A percentile compares a stretch with the other conserved stretches of the same genome.
These are phyloP conservation scores for Pterostichus madidus DNA, from an alignment of 2,888 invertebrate genomes.

Conservation along the genomic window DNA sequence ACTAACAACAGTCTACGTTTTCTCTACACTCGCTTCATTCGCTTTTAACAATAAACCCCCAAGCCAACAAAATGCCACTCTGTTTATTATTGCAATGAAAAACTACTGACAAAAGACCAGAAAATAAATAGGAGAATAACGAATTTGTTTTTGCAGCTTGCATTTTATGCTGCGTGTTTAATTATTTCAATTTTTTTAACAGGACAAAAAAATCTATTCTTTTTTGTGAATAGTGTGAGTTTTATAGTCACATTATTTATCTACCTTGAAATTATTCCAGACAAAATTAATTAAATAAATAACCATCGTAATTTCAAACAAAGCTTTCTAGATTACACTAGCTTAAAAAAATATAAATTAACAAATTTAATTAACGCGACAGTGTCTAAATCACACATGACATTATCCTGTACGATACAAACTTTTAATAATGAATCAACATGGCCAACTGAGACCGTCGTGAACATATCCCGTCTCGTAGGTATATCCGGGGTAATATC, in stretches of 20 bases:
- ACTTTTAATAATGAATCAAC: conserved; percentile 41
- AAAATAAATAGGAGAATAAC: no score
- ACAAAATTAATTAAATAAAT: conserved; percentile 50
- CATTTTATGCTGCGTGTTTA: no score
- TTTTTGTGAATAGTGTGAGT: no score
- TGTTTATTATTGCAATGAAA: no score
- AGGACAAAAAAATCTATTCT: no score
- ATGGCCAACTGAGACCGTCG: conserved; percentile 29
- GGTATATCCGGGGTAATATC: conserved; percentile 56
- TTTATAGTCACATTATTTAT: not conserved
- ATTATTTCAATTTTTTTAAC: no score
- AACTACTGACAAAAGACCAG: no score
- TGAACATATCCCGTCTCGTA: conserved; percentile 31
- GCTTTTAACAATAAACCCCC: no score
- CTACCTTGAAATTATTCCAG: conserved; percentile 13
- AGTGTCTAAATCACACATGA: conserved; percentile 35
- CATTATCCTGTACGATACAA: conserved; percentile 15
- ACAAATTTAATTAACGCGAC: conserved; percentile 42
- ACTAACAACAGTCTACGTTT: no score
- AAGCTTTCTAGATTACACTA: not conserved
- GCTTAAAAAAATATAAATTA: conserved; percentile 53
- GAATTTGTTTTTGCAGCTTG: no score
- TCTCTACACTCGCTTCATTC: no score
- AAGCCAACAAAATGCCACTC: no score
- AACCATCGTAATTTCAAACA: not conserved